A percentile compares a stretch with the other conserved stretches of the same genome.
These are phyloP conservation scores for Amphimallon solstitiale DNA, from an alignment of 2,888 invertebrate genomes.

Conservation along the genomic window DNA sequence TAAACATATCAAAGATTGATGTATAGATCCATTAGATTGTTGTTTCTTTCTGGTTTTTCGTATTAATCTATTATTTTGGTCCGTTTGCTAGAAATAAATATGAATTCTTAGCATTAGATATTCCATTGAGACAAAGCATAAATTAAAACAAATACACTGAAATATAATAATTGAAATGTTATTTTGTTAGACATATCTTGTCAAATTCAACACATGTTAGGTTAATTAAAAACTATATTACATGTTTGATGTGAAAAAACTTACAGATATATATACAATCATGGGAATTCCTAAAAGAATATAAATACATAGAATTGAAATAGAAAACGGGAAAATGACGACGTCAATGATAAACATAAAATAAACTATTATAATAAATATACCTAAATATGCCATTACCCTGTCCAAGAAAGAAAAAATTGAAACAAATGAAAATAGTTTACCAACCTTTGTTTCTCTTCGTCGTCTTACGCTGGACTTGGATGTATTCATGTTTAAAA, in stretches of 20 bases:
- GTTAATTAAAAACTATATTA: conserved; percentile 32
- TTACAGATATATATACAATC: conserved; percentile 44
- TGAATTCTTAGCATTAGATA: background rate
- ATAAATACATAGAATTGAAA: conserved; percentile 21
- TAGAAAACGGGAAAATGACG: conserved; percentile 1
- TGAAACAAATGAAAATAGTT: conserved; percentile 12
- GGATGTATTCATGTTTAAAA: conserved; percentile 25
- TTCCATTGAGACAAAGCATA: background rate
- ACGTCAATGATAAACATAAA: conserved; percentile 3
- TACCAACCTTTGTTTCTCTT: conserved; percentile 27
- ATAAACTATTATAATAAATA: background rate
- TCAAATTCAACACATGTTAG: conserved; percentile 26
- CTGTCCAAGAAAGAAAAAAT: background rate
- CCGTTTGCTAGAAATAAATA: conserved; percentile 45
- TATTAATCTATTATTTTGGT: conserved; percentile 47
- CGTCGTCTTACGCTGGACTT: conserved; percentile 30
- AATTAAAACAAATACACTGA: background rate
- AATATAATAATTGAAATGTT: conserved; percentile 3
- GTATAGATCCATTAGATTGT: conserved; percentile 53
- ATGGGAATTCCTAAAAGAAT: conserved; percentile 44
- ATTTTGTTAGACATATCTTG: background rate
- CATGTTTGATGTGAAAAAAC: conserved; percentile 34
- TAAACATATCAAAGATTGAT: conserved; percentile 59
- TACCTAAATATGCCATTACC: background rate
- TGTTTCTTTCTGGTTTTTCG: conserved; percentile 55